Base-by-base conservation (phyloP, 2,113 vertebrate genomes). In the Microcebus jonahi region DNA sequence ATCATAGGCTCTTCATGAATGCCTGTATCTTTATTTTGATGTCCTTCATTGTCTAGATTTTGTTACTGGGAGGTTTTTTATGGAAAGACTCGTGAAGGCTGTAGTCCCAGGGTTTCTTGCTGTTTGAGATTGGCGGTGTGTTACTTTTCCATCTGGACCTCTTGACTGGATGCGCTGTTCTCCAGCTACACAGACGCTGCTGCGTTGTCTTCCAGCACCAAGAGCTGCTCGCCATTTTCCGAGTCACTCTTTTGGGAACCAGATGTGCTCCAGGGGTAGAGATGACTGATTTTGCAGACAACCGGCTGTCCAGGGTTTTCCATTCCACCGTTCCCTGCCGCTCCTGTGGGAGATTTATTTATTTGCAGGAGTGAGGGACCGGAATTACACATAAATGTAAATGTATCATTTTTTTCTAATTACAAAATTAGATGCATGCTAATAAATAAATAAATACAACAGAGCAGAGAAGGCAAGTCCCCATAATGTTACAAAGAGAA, bases 141-240 rank as follows among this genome's bases (percentile, higher is more conserved):
- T 87, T 88, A 73, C 39, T 79, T 31, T 59, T 13, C 11, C 48
- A 45, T 89, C 89, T 65, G 39, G 57, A 20, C 61, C 18, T 34
- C n/a, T 70, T 4, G 5, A 42, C 14, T 12, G 12, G 83, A 71
- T 55, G 31, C 42, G 7, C 14, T 0, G 9, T n/a, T 86, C 63
- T 53, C 12, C 4, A 11, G 76, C 63, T 29, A 39, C 55, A 76
- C 17, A 73, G 59, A 27, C 3, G 1, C n/a, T 20, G 1, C 36
- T 36, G 11, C 8, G 0, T 53, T 36, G 25, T 67, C 67, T 76
- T 12, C 75, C 0, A 0, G 21, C 0, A 0, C 31, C 1, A 0
- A 34, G 53, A 5, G 17, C 17, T 10, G 34, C 55, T 20, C 1
- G 5, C 83, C 1, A 2, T 61, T 61, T 61, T 76, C 39, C 31